Conservation (phyloP, 2,888 invertebrate species). For the Lasioglossum malachurum region DNA sequence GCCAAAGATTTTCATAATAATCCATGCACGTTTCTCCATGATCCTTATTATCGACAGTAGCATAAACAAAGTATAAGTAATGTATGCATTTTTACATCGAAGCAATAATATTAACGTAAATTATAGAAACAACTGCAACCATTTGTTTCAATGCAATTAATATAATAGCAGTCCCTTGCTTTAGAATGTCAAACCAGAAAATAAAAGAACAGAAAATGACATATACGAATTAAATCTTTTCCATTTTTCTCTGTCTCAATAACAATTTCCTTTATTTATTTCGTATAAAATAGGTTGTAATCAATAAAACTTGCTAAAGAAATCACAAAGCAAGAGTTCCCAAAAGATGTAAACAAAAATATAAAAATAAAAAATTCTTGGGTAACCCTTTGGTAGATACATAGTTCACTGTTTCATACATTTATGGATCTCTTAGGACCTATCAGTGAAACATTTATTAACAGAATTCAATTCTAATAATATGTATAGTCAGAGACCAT, state of each 20-base stretch:
- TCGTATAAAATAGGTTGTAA: neutral
- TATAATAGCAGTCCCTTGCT: neutral
- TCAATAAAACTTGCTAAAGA: neutral
- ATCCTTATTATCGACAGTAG: neutral
- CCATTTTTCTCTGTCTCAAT: neutral
- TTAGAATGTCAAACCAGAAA: neutral
- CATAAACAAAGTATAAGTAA: neutral
- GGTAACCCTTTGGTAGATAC: neutral
- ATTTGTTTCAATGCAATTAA: neutral
- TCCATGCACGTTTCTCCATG: neutral
- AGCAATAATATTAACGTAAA: neutral
- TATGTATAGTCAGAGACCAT: slow-evolving; percentile 28
- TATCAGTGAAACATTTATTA: slow-evolving; percentile 45
- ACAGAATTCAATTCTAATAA: slow-evolving; percentile 47
- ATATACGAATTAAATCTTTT: neutral
- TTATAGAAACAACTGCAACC: neutral
- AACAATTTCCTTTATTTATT: neutral
- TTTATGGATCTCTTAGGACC: slow-evolving; percentile 21
- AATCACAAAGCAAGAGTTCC: neutral
- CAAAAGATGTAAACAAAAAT: neutral
- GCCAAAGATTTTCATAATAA: neutral
- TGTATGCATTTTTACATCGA: neutral
- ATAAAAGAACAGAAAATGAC: neutral
- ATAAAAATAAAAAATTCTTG: neutral
- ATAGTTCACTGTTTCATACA: slow-evolving; percentile 9